These are phyloP conservation scores for Smutsia gigantea DNA, from an alignment of 2,797 vertebrate genomes.

Conservation along the genomic window DNA sequence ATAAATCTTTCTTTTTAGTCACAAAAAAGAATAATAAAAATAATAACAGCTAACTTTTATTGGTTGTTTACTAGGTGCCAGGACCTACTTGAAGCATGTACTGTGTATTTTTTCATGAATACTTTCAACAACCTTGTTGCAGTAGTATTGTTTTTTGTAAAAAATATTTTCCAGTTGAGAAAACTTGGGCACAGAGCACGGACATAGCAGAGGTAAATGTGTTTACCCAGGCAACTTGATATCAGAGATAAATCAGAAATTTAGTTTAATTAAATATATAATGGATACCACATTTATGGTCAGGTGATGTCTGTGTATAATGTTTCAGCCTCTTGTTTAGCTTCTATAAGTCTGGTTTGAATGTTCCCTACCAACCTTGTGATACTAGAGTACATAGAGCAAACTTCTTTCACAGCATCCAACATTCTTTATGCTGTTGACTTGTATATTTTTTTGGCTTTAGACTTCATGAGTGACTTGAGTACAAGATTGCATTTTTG, in stretches of 20 bases:
- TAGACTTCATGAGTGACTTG: not conserved
- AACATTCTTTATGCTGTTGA: not conserved
- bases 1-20: not conserved
- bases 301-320: not conserved
- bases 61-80: not conserved
- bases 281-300: not conserved
- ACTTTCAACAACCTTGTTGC: not conserved
- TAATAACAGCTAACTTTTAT: not conserved
- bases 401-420: not conserved
- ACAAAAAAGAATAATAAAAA: not conserved
- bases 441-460: not conserved
- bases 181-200: not conserved
- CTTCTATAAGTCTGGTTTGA: not conserved
- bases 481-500: not conserved
- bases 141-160: not conserved
- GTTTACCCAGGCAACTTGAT: not conserved
- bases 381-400: not conserved
- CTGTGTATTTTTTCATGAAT: not conserved
- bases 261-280: not conserved
- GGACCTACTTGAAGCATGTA: not conserved
- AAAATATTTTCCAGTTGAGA: not conserved
- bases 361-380: not conserved
- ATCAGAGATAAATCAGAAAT: not conserved
- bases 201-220: not conserved
- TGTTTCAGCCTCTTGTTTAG: not conserved